A percentile compares a stretch with the other conserved stretches of the same genome.
These are phyloP conservation scores for Xylophagus ater DNA, from an alignment of 2,888 invertebrate species.

Conservation along the genomic window DNA sequence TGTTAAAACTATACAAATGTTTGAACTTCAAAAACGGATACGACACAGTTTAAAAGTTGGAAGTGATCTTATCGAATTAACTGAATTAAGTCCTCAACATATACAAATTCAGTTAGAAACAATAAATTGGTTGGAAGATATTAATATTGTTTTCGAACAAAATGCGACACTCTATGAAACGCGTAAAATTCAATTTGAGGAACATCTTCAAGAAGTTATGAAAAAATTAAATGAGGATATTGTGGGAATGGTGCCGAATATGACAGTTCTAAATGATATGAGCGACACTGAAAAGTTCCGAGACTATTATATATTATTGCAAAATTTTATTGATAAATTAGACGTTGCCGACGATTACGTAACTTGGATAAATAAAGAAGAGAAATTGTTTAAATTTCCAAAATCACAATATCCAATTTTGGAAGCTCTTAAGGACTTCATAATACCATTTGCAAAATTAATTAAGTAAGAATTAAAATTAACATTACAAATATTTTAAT, in stretches of 20 bases:
- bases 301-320: conserved; percentile 67
- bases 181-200: conserved; percentile 76
- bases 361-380: conserved; percentile 82
- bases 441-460: conserved; percentile 58
- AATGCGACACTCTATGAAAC: conserved; percentile 71
- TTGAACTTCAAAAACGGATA: conserved; percentile 58
- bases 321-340: conserved; percentile 63
- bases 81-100: conserved; percentile 61
- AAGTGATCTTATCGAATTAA: conserved; percentile 63
- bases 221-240: conserved; percentile 60
- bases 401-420: conserved; percentile 64
- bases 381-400: conserved; percentile 71
- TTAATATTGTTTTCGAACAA: conserved; percentile 69
- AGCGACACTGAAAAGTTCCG: conserved; percentile 63
- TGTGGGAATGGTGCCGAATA: conserved; percentile 57
- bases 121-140: conserved; percentile 70
- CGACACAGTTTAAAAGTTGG: conserved; percentile 50
- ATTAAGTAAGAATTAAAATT: conserved; percentile 53
- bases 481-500: no score
- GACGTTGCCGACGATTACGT: conserved; percentile 65
- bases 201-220: conserved; percentile 56
- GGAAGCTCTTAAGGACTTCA: conserved; percentile 60
- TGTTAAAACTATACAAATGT: conserved; percentile 61
- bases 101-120: conserved; percentile 69
- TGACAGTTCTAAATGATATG: conserved; percentile 74